phyloP scores from a whole-genome alignment of 2,113 vertebrate species.

The Lophura nycthemera region DNA sequence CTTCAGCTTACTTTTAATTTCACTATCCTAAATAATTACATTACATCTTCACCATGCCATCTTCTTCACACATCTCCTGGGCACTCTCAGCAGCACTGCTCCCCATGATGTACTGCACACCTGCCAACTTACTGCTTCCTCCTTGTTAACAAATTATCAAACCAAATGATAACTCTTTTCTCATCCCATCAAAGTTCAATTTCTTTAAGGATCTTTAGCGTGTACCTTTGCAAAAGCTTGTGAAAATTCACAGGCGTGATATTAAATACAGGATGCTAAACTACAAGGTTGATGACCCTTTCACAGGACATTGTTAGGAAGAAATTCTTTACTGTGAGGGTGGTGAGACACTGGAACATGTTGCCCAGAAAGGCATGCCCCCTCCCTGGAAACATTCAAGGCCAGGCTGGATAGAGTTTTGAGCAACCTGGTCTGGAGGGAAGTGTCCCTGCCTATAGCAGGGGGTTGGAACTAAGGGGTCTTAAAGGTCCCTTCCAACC shows the following conservation, averaged over 20 bases:
- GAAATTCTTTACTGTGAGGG: too few relatives aligned
- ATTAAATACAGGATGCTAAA: background rate
- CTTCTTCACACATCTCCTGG: background rate
- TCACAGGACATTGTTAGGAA: background rate
- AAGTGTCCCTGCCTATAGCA: too few relatives aligned
- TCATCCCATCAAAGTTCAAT: background rate
- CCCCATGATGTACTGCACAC: background rate
- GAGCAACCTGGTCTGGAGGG: too few relatives aligned
- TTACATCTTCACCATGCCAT: background rate
- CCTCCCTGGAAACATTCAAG: too few relatives aligned
- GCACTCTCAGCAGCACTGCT: background rate
- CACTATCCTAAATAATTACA: background rate
- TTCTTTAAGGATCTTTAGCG: background rate
- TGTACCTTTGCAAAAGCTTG: background rate
- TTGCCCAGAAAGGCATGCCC: too few relatives aligned
- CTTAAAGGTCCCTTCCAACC: too few relatives aligned
- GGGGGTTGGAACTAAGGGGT: too few relatives aligned
- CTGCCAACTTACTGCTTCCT: background rate
- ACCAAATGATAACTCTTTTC: background rate
- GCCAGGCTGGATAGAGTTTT: too few relatives aligned
- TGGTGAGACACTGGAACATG: too few relatives aligned
- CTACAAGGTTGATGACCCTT: background rate
- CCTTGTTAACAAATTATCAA: background rate
- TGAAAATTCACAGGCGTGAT: fast-evolving
- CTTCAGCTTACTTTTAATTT: conserved; percentile 12